phyloP scores from a whole-genome alignment of 2,797 vertebrate genomes.

The Trachurus trachurus region DNA sequence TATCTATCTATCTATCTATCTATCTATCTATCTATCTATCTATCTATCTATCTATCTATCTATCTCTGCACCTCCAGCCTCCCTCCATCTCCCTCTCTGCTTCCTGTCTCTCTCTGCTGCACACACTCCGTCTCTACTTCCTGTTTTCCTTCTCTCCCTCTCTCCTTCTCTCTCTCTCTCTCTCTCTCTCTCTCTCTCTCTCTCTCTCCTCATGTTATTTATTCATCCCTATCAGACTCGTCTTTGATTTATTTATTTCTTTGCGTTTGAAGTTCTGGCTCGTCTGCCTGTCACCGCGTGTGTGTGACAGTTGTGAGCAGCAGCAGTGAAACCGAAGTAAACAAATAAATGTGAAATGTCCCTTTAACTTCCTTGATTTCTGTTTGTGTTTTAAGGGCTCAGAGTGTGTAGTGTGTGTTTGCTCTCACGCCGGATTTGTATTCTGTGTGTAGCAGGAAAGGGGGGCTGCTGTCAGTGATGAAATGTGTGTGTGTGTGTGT shows the following conservation, averaged over 20 bases:
- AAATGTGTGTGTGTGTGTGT: conserved; percentile 43
- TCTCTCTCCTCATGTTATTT: conserved; percentile 76
- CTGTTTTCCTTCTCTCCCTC: conserved; percentile 33
- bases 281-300: conserved; percentile 70
- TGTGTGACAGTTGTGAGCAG: conserved; percentile 57
- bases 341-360: conserved; percentile 57
- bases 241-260: conserved; percentile 80
- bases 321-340: conserved; percentile 46
- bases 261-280: conserved; percentile 78
- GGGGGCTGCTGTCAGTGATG: conserved; percentile 54
- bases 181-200: conserved; percentile 72
- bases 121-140: conserved; percentile 7
- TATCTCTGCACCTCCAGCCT: too few species aligned
- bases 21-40: too few species aligned
- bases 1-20: too few species aligned
- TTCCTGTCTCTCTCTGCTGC: conserved; percentile 50
- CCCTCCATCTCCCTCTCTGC: too few species aligned
- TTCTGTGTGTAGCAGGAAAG: conserved; percentile 35
- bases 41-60: too few species aligned
- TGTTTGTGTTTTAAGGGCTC: conserved; percentile 54
- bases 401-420: conserved; percentile 25
- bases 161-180: conserved; percentile 79
- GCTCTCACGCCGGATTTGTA: conserved; percentile 60
- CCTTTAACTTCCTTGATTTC: conserved; percentile 66
- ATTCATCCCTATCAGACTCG: conserved; percentile 77